Base-by-base conservation (phyloP, 1,140 invertebrate genomes). In the Ceratina australensis region DNA sequence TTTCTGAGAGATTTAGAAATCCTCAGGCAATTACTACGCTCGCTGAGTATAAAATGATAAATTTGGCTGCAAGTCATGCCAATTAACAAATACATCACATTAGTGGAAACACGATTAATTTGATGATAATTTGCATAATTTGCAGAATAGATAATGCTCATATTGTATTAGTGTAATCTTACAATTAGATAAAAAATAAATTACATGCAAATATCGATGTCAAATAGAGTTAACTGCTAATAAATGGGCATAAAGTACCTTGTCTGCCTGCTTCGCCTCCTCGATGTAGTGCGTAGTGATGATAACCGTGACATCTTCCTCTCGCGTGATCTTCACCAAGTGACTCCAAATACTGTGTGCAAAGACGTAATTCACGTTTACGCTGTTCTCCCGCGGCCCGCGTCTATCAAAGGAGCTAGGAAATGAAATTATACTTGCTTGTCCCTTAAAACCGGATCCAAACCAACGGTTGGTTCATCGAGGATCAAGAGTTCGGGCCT, bases 231-330 rank as follows among this genome's bases (percentile, higher is more conserved):
- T 42, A 42, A 42, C 0, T 7, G 33, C 0, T 54, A 54, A 3
- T 16, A n/a, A 54, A 5, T 54, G n/a, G 16, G 0, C 0, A 0
- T 24, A 2, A 63, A 54, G 79, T 93, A 98, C 97, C 93, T 93
- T 95, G 90, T 97, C 93, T 16, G 97, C 96, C 88, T 97, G 95
- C 86, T 95, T 94, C 1, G 97, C 95, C 92, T 99, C 98, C 88
- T 98, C 97, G 59, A 98, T 98, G 86, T 99, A 99, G 93, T 99
- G 98, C 15, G 98, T 99, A 0, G 98, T 99, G 59, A 99, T 98
- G 56, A 99, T 95, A 42, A 97, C 94, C 0, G 96, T 95, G 54
- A 95, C 95, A 20, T 94, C 94, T 28, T 94, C 93, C 76, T 94
- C 94, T 78, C 92, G 90, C 15, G 97, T 95, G 15, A 98, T 93